Base-by-base conservation (phyloP, 2,797 vertebrate species). In the Chrysocyon brachyurus region DNA sequence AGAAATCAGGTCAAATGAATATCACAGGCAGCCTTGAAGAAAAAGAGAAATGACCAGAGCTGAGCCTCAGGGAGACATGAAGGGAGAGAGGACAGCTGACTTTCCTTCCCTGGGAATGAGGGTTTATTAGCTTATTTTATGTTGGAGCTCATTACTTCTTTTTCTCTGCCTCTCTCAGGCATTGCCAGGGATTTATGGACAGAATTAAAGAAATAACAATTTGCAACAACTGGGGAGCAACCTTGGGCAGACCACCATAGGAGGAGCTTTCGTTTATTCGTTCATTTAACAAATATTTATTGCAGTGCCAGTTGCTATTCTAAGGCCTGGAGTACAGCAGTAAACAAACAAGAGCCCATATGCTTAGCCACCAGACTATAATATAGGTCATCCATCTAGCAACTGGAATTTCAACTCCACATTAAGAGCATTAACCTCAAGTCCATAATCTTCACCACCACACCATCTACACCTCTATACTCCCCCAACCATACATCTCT, bases 1-100 rank as follows among this genome's bases (percentile, higher is more conserved):
- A 84, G 64, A 96, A 92, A 92, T 91, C 90, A 95, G 96, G 82
- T 92, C 90, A 94, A 94, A 85, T 89, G 73, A 94, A 33, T 36
- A 94, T 94, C 88, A 95, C 16, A 88, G 85, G 68, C 24, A 46
- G 28, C 91, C 61, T 72, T 68, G 77, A 96, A 92, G 52, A n/a
- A 73, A 88, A 86, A 94, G 46, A 95, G 61, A 96, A 88, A 91
- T 40, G 61, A 96, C 77, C 64, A 90, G 92, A 93, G 21, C 46
- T 36, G 81, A 87, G 54, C 87, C 64, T 91, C 54, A 24, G 94
- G 52, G 61, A 97, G 66, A 78, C 5, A 46, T 0, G 10, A 24
- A 90, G 56, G 14, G 22, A 61, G 22, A 7, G 46, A 86, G 31
- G 61, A 52, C 17, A 78, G 28, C 54, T 72, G 59, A 81, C 72